Conservation (phyloP, 2,113 vertebrate species). For the Crotalus viridis region DNA sequence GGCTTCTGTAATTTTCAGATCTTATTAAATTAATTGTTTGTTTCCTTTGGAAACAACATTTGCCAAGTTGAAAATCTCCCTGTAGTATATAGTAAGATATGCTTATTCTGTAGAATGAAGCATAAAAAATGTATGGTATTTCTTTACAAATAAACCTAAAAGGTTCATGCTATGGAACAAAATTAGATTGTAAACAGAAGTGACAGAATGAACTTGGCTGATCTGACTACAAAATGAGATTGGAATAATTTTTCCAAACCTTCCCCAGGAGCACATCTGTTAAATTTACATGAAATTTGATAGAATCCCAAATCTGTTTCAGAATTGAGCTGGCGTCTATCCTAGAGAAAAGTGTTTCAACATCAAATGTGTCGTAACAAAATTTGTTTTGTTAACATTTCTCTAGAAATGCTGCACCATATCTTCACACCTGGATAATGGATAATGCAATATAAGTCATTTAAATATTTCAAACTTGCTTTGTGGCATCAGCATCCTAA, state of each 20-base stretch:
- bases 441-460: background rate
- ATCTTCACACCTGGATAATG: background rate
- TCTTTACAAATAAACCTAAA: conserved; percentile 13
- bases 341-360: background rate
- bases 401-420: background rate
- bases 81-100: background rate
- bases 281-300: background rate
- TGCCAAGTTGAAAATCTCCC: conserved; percentile 30
- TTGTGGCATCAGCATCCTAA: background rate
- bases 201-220: background rate
- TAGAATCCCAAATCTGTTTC: background rate
- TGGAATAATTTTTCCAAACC: background rate
- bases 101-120: background rate
- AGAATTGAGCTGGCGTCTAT: background rate
- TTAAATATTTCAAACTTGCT: background rate
- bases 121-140: background rate
- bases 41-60: conserved; percentile 47
- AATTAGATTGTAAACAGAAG: background rate
- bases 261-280: background rate
- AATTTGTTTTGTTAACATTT: background rate
- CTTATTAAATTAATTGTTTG: conserved; percentile 37
- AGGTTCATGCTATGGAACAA: background rate
- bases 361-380: background rate
- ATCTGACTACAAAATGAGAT: background rate
- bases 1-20: background rate